Percentiles rank a stretch among this genome's conserved stretches.
These are phyloP conservation scores for Melanostigma gelatinosum DNA, from an alignment of 2,113 vertebrate species.

Conservation along the genomic window DNA sequence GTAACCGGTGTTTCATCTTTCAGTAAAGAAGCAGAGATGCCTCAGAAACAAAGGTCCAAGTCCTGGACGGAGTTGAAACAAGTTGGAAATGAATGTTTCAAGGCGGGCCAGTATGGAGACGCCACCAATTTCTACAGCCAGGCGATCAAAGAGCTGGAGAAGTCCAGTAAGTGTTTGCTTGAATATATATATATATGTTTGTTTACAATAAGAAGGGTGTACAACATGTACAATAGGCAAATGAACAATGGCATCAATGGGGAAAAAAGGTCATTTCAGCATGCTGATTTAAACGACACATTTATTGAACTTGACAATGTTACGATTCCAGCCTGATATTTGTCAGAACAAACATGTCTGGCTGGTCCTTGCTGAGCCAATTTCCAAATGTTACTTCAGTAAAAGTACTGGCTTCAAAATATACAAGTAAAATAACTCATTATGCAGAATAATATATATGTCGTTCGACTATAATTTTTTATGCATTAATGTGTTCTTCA, in stretches of 20 bases:
- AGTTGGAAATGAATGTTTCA: slow-evolving; percentile 90
- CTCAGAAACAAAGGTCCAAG: slow-evolving; percentile 76
- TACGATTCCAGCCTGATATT: neutral
- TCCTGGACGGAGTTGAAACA: slow-evolving; percentile 84
- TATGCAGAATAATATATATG: too few species aligned
- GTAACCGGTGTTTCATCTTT: slow-evolving; percentile 1
- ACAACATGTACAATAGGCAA: too few species aligned
- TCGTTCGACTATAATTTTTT: too few species aligned
- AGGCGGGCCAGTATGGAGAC: slow-evolving; percentile 90
- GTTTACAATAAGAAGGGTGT: neutral
- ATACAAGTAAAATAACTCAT: too few species aligned
- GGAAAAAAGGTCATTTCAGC: too few species aligned
- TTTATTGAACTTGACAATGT: neutral
- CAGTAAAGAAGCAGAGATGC: slow-evolving; percentile 74
- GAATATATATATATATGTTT: neutral
- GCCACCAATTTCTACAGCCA: slow-evolving; percentile 86
- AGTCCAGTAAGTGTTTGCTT: slow-evolving; percentile 75
- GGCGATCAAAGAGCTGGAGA: slow-evolving; percentile 85
- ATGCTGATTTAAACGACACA: neutral
- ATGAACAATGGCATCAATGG: neutral
- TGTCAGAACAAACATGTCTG: neutral
- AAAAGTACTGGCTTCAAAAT: too few species aligned
- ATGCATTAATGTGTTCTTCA: too few species aligned
- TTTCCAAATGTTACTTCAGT: neutral
- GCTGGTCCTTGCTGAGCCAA: too few species aligned